Evolutionary conservation across 2,113 vertebrate species (phyloP).

Genomic region (Pedionomus torquatus): DNA sequence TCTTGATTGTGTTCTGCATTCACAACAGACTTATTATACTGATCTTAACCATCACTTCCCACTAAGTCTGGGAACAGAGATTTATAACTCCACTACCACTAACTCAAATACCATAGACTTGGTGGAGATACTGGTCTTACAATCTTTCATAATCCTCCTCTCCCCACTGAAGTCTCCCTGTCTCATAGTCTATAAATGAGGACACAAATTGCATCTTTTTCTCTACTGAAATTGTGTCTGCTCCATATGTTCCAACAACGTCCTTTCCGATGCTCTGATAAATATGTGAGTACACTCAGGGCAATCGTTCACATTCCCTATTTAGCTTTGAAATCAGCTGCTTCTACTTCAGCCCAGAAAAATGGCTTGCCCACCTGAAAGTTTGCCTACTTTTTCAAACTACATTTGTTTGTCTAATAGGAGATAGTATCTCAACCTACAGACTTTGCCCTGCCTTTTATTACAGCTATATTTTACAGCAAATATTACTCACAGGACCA

Average conservation of each 20-base stretch:
- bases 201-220: neutral
- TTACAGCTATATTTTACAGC: neutral
- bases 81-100: neutral
- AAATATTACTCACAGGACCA: neutral
- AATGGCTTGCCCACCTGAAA: neutral
- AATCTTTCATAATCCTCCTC: neutral
- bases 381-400: neutral
- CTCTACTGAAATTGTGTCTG: neutral
- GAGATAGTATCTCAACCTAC: neutral
- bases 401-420: neutral
- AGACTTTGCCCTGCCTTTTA: neutral
- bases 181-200: neutral
- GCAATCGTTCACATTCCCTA: neutral
- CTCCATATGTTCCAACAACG: neutral
- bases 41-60: neutral
- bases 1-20: neutral
- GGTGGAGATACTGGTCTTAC: neutral
- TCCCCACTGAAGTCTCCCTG: neutral
- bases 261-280: neutral
- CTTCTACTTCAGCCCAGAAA: neutral
- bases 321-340: neutral
- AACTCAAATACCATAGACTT: fast-evolving
- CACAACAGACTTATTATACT: neutral
- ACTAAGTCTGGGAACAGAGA: neutral
- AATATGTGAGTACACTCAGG: neutral